Conservation (phyloP, 2,113 vertebrate genomes). For the Zosterops lateralis region DNA sequence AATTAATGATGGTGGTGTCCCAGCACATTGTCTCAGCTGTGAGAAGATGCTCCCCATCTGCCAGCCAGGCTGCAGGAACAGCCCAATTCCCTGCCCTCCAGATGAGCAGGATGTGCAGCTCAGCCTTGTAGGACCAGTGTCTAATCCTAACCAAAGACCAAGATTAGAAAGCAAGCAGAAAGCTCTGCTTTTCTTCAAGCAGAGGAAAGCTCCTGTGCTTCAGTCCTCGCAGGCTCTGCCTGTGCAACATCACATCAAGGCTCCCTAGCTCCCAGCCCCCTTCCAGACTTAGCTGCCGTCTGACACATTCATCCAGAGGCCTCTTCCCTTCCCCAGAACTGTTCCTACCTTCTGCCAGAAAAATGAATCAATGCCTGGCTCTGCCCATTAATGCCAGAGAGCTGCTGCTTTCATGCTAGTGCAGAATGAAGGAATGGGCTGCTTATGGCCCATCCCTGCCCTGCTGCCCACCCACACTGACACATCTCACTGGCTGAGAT, state of each 20-base stretch:
- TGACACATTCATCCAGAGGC: not conserved
- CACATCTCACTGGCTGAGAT: not conserved
- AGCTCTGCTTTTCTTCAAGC: too few relatives aligned
- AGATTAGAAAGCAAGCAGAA: too few relatives aligned
- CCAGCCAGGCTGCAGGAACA: not conserved
- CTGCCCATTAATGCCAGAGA: not conserved
- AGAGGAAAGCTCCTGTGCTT: not conserved
- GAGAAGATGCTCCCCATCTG: not conserved
- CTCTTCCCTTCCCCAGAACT: not conserved
- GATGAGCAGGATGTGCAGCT: not conserved
- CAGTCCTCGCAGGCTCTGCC: not conserved
- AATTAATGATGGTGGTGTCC: not conserved
- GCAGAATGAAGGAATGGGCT: not conserved
- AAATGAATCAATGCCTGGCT: not conserved
- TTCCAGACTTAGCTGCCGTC: not conserved
- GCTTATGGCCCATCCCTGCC: not conserved
- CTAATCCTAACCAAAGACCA: not conserved
- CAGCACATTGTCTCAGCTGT: not conserved
- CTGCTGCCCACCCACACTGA: not conserved
- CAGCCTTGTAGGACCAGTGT: not conserved
- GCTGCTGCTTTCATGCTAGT: not conserved
- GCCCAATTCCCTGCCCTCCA: not conserved
- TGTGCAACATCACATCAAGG: not conserved
- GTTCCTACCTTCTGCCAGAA: constrained; percentile 19
- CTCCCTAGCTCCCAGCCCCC: not conserved